Evolutionary conservation across 2,888 invertebrate species (phyloP).

Genomic region (Meiosimyza platycephala): DNA sequence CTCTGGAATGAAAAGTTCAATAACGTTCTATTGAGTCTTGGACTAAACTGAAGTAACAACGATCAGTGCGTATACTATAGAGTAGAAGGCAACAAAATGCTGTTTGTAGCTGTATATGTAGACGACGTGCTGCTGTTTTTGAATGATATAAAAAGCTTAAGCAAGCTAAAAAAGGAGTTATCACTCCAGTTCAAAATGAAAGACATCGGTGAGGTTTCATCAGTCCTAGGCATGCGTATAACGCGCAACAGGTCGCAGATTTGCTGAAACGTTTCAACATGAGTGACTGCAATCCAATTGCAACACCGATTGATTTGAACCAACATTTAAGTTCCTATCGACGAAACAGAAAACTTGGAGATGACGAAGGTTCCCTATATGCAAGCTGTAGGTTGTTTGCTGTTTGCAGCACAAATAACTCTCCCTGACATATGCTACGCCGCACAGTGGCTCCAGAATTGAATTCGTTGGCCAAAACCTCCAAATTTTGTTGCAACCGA

Average conservation of each 20-base stretch:
- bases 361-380: too few relatives aligned
- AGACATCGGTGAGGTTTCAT: conserved; percentile 35
- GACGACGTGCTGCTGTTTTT: conserved; percentile 40
- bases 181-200: conserved; percentile 38
- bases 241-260: conserved; percentile 25
- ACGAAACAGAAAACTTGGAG: conserved; percentile 38
- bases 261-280: conserved; percentile 39
- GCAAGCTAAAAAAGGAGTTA: conserved; percentile 29
- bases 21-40: conserved; percentile 30
- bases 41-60: conserved; percentile 32
- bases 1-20: conserved; percentile 35
- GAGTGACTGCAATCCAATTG: conserved; percentile 39
- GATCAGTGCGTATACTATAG: conserved; percentile 39
- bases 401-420: conserved; percentile 32
- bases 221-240: conserved; percentile 37
- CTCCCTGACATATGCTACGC: conserved; percentile 41
- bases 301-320: conserved; percentile 42
- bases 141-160: conserved; percentile 32
- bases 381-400: too few relatives aligned
- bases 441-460: too few relatives aligned
- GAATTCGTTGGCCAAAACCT: too few relatives aligned
- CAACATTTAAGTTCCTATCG: conserved; percentile 39
- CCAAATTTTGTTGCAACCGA: too few relatives aligned
- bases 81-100: conserved; percentile 21
- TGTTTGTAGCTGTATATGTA: conserved; percentile 37